phyloP scores from a whole-genome alignment of 2,888 invertebrate species.

The Mermis nigrescens region DNA sequence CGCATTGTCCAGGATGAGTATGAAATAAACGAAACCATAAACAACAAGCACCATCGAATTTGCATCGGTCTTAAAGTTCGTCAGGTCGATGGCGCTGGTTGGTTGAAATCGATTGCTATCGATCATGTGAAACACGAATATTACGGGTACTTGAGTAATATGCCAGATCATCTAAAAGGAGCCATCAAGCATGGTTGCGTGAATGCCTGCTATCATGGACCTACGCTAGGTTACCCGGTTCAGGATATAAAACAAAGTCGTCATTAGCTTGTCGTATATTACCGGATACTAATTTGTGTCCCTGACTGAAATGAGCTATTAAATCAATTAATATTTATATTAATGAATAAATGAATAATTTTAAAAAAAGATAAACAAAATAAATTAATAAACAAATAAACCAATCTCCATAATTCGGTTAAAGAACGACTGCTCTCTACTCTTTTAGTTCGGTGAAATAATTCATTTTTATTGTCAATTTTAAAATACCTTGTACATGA shows the following conservation, averaged over 20 bases:
- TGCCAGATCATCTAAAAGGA: constrained; percentile 48
- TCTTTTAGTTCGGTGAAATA: too few relatives aligned
- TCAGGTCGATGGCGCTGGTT: not conserved
- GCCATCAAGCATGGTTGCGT: constrained; percentile 42
- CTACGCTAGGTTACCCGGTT: constrained; percentile 63
- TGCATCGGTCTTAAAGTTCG: not conserved
- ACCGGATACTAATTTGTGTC: too few relatives aligned
- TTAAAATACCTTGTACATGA: too few relatives aligned
- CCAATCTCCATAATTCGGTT: too few relatives aligned
- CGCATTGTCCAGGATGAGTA: not conserved
- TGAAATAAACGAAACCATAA: not conserved
- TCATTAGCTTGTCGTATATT: not conserved
- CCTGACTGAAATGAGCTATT: too few relatives aligned
- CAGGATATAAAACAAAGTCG: not conserved
- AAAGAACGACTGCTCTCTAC: too few relatives aligned
- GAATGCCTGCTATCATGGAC: constrained; percentile 53
- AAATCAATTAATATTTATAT: too few relatives aligned
- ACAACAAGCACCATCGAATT: not conserved
- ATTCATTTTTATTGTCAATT: too few relatives aligned
- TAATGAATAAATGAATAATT: too few relatives aligned
- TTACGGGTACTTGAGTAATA: constrained; percentile 41
- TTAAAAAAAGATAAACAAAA: too few relatives aligned
- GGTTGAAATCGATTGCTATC: not conserved
- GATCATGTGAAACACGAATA: not conserved
- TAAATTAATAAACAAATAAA: too few relatives aligned